Base-by-base conservation (phyloP, 2,797 vertebrate genomes). In the Coregonus suidteri region DNA sequence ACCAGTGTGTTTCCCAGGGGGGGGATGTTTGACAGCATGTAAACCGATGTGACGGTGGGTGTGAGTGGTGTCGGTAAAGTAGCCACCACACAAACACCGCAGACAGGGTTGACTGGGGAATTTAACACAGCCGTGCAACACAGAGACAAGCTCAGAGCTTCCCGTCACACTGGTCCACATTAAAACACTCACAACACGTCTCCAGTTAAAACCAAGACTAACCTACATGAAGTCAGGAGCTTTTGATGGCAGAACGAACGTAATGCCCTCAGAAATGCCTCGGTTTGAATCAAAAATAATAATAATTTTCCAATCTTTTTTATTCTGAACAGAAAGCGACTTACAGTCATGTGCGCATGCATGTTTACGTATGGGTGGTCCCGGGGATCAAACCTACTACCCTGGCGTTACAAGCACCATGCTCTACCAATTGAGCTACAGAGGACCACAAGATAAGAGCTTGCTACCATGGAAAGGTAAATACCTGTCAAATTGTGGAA, bases 61-160 rank as follows among this genome's bases (percentile, higher is more conserved):
- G 67, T 56, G 59, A 75, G 31, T 31, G 20, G 56, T 13, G 71
- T 56, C 56, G 53, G 76, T 31, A 11, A 31, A 73, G 16, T 73
- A 51, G 54, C 71, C 30, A 30, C 3, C 6, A 59, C 41, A 74
- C 77, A 66, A 78, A 73, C 51, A 34, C 77, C 35, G 47, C 75
- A 66, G 66, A n/a, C 6, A 54, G 53, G 66, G 71, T 0, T 67
- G 41, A 51, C 25, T 31, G 67, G 64, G 75, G 79, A 81, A 84
- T 84, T 70, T 78, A 18, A 41, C 80, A 72, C 47, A 9, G 14
- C 13, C 6, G 75, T 84, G 77, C 47, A 64, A 79, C 69, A 65
- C 72, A 66, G 77, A 67, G 74, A 66, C 77, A 71, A 67, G 77
- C 41, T 76, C 30, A 53, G 56, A 37, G 62, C 82, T 84, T 84